Base-by-base conservation (phyloP, 2,113 vertebrate species). In the Sialia sialis region DNA sequence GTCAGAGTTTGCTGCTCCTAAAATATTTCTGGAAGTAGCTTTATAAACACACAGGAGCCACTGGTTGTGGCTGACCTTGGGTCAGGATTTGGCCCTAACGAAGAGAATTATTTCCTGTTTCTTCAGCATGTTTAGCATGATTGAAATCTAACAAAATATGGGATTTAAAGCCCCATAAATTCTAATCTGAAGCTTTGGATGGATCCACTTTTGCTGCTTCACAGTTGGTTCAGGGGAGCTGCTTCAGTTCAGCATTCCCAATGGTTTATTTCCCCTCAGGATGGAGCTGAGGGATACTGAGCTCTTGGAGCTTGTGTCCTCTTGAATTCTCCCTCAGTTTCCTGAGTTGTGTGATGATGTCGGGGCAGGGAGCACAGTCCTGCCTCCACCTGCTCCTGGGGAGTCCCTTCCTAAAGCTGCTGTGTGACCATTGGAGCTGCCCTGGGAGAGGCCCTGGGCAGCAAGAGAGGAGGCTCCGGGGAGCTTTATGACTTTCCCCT, bases 401-500 rank as follows among this genome's bases (percentile, higher is more conserved):
- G 56, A 22, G 13, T 15, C 48, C 4, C 16, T 54, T 38, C 55
- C 48, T 19, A 60, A 46, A 62, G 48, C n/a, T 46, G 41, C 21
- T 13, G 1, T 20, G 36, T 23, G 26, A 22, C n/a, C 27, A 2
- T 2, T 41, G 56, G n/a, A 25, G 4, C 1, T 78, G 34, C 56
- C 34, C 39, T 3, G 10, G 9, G 66, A 36, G 9, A 62, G 16
- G n/a, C 11, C 0, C 0, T 1, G 11, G 15, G 39, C 30, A 16
- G 63, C 5, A 2, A 17, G 43, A 14, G 48, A 34, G 48, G 25
- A 54, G 29, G 16, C 25, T 70, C 25, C 0, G 2, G 10, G 11
- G 3, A 9, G 1, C 5, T 72, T 64, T 44, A 16, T 23, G 22
- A 5, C 46, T 69, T 48, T 22, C 7, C 13, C 30, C 27, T 49